phyloP scores from a whole-genome alignment of 2,888 invertebrate species.

The Heliconius charithonia region DNA sequence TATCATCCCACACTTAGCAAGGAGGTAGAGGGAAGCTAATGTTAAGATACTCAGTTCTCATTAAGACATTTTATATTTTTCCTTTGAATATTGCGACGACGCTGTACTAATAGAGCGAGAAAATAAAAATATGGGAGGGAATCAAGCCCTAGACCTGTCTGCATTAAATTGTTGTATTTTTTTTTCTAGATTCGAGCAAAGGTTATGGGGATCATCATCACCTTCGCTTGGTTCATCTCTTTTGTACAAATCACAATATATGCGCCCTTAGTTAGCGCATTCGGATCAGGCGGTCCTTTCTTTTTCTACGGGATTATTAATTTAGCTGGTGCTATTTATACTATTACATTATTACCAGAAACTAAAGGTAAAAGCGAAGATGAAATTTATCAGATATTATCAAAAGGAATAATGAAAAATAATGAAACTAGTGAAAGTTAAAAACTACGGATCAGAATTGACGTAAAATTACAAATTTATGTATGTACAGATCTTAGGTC shows the following conservation, averaged over 20 bases:
- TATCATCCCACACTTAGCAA: too few species aligned
- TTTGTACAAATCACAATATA: constrained; percentile 55
- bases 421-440: neutral
- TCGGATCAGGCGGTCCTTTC: constrained; percentile 65
- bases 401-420: constrained; percentile 40
- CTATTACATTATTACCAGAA: constrained; percentile 66
- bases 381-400: constrained; percentile 49
- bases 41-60: too few species aligned
- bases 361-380: constrained; percentile 49
- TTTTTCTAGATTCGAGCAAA: constrained; percentile 51
- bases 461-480: too few species aligned
- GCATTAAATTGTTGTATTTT: neutral
- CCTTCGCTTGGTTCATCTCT: constrained; percentile 55
- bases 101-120: too few species aligned
- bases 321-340: constrained; percentile 57
- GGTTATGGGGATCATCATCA: constrained; percentile 52
- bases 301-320: constrained; percentile 64
- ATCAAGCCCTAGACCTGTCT: too few species aligned
- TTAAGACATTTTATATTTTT: too few species aligned
- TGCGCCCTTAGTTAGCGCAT: constrained; percentile 48
- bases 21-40: too few species aligned
- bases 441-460: neutral
- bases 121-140: too few species aligned
- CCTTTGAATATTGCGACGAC: too few species aligned
- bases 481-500: too few species aligned